phyloP scores from a whole-genome alignment of 2,888 invertebrate genomes.

The Pyrochroa serraticornis region DNA sequence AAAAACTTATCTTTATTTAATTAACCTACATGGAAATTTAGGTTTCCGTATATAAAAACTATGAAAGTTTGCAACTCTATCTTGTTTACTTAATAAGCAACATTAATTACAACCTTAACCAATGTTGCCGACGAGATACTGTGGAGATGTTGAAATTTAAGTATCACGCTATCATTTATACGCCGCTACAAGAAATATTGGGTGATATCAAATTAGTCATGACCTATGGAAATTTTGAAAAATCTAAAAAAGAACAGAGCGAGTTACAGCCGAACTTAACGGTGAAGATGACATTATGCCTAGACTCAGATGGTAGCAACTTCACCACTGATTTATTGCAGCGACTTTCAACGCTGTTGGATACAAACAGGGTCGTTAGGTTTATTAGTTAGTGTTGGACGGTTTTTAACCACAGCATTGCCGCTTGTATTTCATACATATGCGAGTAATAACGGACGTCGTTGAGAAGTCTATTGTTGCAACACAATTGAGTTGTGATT shows the following conservation, averaged over 20 bases:
- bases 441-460: conserved; percentile 14
- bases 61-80: no score
- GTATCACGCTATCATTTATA: no score
- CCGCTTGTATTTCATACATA: conserved; percentile 36
- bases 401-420: conserved; percentile 36
- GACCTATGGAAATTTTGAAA: conserved; percentile 10
- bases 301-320: conserved; percentile 31
- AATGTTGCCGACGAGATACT: no score
- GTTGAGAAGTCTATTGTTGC: no score
- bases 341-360: conserved; percentile 40
- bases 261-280: conserved; percentile 16
- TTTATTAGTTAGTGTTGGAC: conserved; percentile 38
- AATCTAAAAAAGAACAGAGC: conserved; percentile 12
- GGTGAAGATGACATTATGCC: conserved; percentile 34
- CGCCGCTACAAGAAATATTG: conserved; percentile 8
- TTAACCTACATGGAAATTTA: no score
- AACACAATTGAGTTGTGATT: no score
- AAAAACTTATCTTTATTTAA: no score
- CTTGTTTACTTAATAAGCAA: no score
- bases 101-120: no score
- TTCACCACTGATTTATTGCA: conserved; percentile 36
- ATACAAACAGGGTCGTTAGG: conserved; percentile 41
- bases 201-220: conserved; percentile 22
- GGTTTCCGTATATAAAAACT: no score
- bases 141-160: no score